Conservation (phyloP, 2,113 vertebrate species). For the Anguilla rostrata region DNA sequence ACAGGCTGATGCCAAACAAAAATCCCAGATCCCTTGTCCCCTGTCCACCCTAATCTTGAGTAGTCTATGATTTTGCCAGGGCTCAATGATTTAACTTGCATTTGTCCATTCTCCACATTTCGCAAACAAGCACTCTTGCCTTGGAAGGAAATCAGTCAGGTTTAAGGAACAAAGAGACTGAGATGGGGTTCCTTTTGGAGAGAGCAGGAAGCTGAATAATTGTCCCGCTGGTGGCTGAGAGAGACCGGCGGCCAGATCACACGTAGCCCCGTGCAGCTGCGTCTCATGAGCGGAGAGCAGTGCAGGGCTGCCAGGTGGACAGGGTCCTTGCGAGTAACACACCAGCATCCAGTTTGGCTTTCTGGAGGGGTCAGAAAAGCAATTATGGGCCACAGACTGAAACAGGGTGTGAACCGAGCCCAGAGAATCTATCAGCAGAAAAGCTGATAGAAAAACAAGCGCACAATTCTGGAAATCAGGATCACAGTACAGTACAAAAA, state of each 20-base stretch:
- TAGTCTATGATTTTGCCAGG: not conserved
- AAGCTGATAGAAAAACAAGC: not conserved
- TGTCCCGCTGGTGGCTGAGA: not conserved
- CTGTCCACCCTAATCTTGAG: not conserved
- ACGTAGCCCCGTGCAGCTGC: not conserved
- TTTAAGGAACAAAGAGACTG: slow-evolving; percentile 5
- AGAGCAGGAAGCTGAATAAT: slow-evolving; percentile 13
- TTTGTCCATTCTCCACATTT: slow-evolving; percentile 6
- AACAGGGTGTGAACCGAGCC: not conserved
- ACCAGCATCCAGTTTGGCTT: not conserved
- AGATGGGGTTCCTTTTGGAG: not conserved
- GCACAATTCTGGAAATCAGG: not conserved
- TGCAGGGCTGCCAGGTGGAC: not conserved
- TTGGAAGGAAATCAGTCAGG: slow-evolving; percentile 25
- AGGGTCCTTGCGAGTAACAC: not conserved
- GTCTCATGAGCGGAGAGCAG: not conserved
- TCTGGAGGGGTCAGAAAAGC: not conserved
- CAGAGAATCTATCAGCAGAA: not conserved
- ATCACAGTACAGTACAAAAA: not conserved
- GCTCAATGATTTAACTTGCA: not conserved
- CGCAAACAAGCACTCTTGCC: slow-evolving; percentile 8
- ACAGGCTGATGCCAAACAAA: not conserved
- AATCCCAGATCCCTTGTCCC: not conserved
- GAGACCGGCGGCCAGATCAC: not conserved
- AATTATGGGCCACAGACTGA: not conserved